Percentiles rank a stretch among this genome's conserved stretches.
These are phyloP conservation scores for Strix aluco DNA, from an alignment of 2,113 vertebrate species.

Conservation along the genomic window DNA sequence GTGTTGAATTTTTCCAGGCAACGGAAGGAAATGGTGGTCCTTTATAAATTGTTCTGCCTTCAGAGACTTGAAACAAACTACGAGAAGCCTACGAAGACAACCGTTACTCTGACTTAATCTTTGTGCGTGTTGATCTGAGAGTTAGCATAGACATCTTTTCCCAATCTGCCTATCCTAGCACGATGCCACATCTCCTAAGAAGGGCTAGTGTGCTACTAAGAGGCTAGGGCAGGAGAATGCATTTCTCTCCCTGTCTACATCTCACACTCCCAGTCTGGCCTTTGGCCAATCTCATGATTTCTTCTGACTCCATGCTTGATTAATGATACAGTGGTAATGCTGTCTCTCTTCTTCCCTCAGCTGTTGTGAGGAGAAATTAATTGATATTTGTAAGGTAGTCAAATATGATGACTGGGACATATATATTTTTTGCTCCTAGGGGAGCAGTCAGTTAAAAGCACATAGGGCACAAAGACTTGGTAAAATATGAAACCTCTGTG, in stretches of 20 bases:
- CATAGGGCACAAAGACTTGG: neutral
- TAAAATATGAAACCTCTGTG: slow-evolving; percentile 17
- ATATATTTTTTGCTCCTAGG: neutral
- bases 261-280: neutral
- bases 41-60: neutral
- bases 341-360: neutral
- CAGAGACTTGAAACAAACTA: neutral
- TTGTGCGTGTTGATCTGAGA: neutral
- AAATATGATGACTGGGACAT: neutral
- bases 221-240: neutral
- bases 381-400: neutral
- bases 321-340: neutral
- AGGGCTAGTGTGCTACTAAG: accelerated
- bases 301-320: neutral
- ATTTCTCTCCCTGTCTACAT: neutral
- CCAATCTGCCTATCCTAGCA: neutral
- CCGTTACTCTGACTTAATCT: neutral
- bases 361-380: neutral
- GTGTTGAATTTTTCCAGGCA: neutral
- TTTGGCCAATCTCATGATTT: neutral
- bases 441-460: neutral
- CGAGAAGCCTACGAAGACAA: neutral
- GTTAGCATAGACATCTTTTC: neutral
- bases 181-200: neutral
- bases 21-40: neutral